Base-by-base conservation (phyloP, 2,888 invertebrate species). In the Parnassius glacialis region DNA sequence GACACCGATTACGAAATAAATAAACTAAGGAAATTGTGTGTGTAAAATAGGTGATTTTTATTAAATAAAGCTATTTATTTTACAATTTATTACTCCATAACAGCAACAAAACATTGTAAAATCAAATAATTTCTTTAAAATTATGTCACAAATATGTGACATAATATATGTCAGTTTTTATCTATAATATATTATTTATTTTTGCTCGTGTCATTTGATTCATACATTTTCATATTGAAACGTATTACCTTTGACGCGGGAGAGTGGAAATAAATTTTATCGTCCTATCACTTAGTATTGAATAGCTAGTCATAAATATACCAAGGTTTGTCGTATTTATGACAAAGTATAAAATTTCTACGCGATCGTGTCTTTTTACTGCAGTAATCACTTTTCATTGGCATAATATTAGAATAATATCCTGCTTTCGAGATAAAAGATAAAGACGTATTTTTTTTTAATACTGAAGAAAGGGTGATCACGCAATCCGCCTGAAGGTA, bases 311-410 rank as follows among this genome's bases (percentile, higher is more conserved):
- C 84, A 78, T 90, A 90, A 89, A 88, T 85, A 71, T 71, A 68
- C 73, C 78, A 84, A 81, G 86, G 89, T 86, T 90, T 88, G 88
- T 88, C 88, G 81, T 84, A 86, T 90, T 88, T 88, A 88, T 74
- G 81, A 74, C 68, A 64, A 68, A 71, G 68, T 75, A 80, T 80
- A 77, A 78, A 80, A 72, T 61, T 52, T 66, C 61, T 65, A 65
- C 65, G 66, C 63, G 71, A 68, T 69, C 65, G 16, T 52, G 65
- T 56, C 61, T 67, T 65, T 70, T 73, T 70, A 73, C 61, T 66
- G 66, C 65, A 71, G 71, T 71, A 71, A 71, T 74, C 73, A 73
- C 72, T 69, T 73, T 73, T 73, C 75, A 74, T 72, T 61, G 48
- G 48, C 48, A 13, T 48, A 16, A 48, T 48, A 48, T 48, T 13